Conservation (phyloP, 1,140 invertebrate genomes). For the Sogatella furcifera region DNA sequence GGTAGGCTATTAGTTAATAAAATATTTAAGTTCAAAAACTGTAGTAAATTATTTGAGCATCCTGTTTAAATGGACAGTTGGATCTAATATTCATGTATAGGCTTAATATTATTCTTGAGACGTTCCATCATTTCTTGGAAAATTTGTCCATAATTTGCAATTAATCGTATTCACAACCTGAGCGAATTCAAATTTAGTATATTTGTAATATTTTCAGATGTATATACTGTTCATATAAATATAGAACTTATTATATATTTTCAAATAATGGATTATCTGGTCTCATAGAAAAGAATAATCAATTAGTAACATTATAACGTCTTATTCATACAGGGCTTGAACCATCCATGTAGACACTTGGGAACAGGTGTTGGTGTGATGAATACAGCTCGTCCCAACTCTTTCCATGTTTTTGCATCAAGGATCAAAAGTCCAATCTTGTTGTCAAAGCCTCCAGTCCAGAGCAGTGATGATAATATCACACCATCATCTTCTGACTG, state of each 20-base stretch:
- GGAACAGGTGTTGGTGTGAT: slow-evolving; percentile 56
- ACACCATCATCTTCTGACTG: slow-evolving; percentile 66
- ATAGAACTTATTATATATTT: too few species aligned
- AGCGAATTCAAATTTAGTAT: too few species aligned
- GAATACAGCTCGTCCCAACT: slow-evolving; percentile 56
- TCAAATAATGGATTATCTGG: too few species aligned
- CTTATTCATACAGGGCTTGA: slow-evolving; percentile 25
- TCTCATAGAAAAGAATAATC: background rate
- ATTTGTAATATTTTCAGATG: too few species aligned
- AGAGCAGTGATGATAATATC: slow-evolving; percentile 55
- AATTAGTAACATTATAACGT: background rate
- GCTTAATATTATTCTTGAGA: too few species aligned
- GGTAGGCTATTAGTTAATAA: background rate
- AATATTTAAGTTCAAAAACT: background rate
- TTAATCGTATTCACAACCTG: too few species aligned
- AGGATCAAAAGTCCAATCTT: slow-evolving; percentile 55
- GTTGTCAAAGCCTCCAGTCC: slow-evolving; percentile 44
- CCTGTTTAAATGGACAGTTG: background rate
- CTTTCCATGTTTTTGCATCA: slow-evolving; percentile 51
- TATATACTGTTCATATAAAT: too few species aligned
- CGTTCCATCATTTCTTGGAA: too few species aligned
- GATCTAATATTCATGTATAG: background rate
- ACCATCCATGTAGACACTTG: slow-evolving; percentile 75
- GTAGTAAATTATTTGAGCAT: background rate
- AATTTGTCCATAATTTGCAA: too few species aligned